Evolutionary conservation across 2,888 invertebrate species (phyloP), one percentile per base, ranked within the genome.

Genomic region (Cremastobaeus sp.): DNA sequence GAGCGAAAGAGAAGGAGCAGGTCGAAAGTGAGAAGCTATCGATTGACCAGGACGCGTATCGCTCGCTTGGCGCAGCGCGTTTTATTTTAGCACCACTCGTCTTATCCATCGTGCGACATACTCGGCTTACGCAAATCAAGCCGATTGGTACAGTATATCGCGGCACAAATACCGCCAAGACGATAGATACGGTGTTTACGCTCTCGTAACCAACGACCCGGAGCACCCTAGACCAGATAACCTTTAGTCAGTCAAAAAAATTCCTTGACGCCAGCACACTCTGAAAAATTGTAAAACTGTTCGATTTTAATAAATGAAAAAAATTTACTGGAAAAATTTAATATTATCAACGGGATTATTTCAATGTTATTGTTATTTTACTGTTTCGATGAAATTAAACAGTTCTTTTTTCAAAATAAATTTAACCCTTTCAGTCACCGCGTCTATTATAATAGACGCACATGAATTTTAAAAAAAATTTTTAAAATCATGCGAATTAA

Each of bases 111-210:
- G 54, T 30, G 34, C 41, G 54, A 48, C 65, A 14, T 12, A 50
- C 43, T 55, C 18, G 48, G 35, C 69, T 70, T 74, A 55, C 74
- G 74, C 60, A 74, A 74, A 74, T 74, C 59, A 18, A n/a, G 18
- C 41, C 45, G 66, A 65, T 74, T 66, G 74, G 43, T 48, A 47
- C 43, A 66, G 59, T 60, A n/a, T n/a, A 70, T 69, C 64, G 50
- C 55, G 55, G 47, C 64, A 74, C 78, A 75, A 77, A 78, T 79
- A 74, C 70, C 54, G 48, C 17, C 47, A 43, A 59, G 76, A 74
- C 74, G 69, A 28, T 72, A 80, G 83, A 83, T 84, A 83, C 83
- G 79, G 77, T 85, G 85, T 85, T 85, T 84, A 85, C 84, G 82
- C 76, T 82, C 74, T 79, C 79, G 79, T 79, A 78, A 74, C 77